Base-by-base conservation (phyloP, 2,797 vertebrate genomes). In the Diglossa cyanea region DNA sequence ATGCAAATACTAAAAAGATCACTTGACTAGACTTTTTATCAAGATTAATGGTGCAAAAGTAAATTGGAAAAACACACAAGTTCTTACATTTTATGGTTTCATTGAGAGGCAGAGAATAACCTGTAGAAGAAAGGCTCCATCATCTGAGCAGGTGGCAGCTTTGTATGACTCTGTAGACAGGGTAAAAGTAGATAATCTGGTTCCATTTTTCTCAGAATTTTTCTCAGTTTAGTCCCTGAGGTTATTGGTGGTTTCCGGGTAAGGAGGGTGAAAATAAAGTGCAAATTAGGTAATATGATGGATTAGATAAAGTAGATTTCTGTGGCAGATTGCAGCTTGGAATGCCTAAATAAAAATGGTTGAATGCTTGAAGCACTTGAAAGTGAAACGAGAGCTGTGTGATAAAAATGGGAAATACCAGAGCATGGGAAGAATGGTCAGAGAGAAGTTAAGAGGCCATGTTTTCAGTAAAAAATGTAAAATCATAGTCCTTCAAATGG, bases 61-160 rank as follows among this genome's bases (percentile, higher is more conserved):
- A 93, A 93, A 78, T 54, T 60, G 85, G 92, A 90, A 90, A 94
- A 94, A 55, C 20, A 75, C 33, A 66, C 75, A 93, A 51, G 55
- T 83, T 93, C 35, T 81, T 73, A 13, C 2, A 37, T 53, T 55
- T 11, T 35, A 19, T 7, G 2, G 12, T 65, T 76, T 81, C 16
- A 3, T 79, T 50, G 35, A 54, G 39, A 80, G 28, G 44, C 62
- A 84, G 48, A 78, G 82, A 91, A 39, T 47, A 82, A 39, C 33
- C 16, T 48, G 2, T 6, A 81, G 62, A 54, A 62, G 53, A 80
- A 95, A 77, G 50, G 4, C 26, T 81, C 16, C 0, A 0, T 87
- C 24, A 0, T 70, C 35, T 0, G 2, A 74, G 42, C 50, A 47
- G 50, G 37, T 33, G 25, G 40, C 18, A 71, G 6, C 35, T 81